Evolutionary conservation across 2,113 vertebrate species (phyloP).

Genomic region (Colinus virginianus): DNA sequence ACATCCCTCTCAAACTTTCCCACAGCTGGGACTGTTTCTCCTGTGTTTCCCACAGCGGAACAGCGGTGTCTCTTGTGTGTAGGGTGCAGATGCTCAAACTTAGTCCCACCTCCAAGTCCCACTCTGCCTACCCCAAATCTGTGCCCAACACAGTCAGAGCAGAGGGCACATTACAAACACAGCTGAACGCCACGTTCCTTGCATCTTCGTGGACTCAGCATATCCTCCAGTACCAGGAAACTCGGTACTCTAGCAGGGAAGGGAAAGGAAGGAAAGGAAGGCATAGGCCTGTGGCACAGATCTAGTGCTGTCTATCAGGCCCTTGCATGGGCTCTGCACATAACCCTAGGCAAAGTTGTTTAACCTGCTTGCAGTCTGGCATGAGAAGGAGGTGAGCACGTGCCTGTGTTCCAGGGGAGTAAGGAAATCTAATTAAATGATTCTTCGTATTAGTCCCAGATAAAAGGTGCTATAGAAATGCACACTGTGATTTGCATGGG

Average conservation of each 20-base stretch:
- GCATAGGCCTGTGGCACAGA: background rate
- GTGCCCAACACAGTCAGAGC: background rate
- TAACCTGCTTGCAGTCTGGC: background rate
- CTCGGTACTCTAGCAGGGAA: background rate
- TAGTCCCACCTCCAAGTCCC: background rate
- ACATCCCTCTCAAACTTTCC: background rate
- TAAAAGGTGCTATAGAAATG: background rate
- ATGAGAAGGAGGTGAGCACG: accelerated
- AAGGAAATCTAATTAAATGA: background rate
- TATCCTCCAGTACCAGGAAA: background rate
- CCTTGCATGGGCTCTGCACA: accelerated
- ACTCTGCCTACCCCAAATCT: background rate
- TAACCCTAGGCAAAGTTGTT: background rate
- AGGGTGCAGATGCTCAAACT: background rate
- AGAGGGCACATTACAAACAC: background rate
- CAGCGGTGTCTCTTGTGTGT: background rate
- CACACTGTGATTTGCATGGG: accelerated
- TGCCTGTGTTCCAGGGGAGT: background rate
- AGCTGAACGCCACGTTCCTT: background rate
- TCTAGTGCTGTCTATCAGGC: background rate
- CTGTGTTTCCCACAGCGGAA: background rate
- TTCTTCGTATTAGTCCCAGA: background rate
- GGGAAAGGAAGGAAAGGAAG: background rate
- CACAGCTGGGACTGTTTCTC: background rate
- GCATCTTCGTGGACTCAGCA: accelerated